Conservation (phyloP, 2,113 vertebrate genomes). For the Proteles cristata region DNA sequence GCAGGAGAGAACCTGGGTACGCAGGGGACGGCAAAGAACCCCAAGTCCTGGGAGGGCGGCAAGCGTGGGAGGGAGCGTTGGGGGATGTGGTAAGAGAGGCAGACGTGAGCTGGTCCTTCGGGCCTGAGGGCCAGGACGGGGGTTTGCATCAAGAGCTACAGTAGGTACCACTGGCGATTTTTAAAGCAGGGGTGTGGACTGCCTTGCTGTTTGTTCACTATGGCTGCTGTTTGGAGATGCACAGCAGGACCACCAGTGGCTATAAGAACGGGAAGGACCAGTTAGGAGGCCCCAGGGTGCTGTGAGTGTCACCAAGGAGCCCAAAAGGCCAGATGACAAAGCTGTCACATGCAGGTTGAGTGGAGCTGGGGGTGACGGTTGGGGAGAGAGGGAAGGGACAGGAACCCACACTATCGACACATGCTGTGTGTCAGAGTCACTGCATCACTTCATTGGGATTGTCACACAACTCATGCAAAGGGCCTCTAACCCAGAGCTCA, state of each 20-base stretch:
- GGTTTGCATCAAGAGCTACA: too few relatives aligned
- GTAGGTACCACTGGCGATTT: not conserved
- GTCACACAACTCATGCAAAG: not conserved
- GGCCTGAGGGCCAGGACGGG: too few relatives aligned
- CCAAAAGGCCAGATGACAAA: too few relatives aligned
- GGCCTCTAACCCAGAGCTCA: too few relatives aligned
- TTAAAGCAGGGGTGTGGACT: not conserved
- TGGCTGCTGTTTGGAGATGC: not conserved
- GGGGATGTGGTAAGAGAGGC: not conserved
- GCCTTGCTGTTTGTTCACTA: fast-evolving
- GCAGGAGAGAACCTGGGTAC: not conserved
- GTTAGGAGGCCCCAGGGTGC: not conserved
- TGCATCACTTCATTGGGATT: fast-evolving
- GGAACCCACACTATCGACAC: not conserved
- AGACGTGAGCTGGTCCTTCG: not conserved
- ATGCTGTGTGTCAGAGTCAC: not conserved
- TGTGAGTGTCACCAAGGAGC: too few relatives aligned
- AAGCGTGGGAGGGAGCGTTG: too few relatives aligned
- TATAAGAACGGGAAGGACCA: not conserved
- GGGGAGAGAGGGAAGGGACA: not conserved
- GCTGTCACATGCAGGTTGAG: too few relatives aligned
- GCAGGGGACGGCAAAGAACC: not conserved
- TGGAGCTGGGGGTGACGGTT: not conserved
- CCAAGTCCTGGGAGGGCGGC: not conserved
- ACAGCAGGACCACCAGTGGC: not conserved